phyloP scores from a whole-genome alignment of 2,113 vertebrate genomes.

The Sinocyclocheilus grahami region DNA sequence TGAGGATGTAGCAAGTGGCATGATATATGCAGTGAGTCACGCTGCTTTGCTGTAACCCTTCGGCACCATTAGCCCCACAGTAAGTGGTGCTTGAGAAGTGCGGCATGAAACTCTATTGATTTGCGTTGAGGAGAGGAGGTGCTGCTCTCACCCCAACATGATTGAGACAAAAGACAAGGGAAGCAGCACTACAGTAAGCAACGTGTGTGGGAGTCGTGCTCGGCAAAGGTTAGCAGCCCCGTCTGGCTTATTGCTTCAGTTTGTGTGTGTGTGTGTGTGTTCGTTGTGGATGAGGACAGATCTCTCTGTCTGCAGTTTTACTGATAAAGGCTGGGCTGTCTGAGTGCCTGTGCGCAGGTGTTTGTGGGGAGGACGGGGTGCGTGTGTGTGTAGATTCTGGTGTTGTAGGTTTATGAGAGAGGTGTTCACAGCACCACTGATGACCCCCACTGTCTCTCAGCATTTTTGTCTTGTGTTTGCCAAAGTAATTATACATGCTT shows the following conservation, averaged over 20 bases:
- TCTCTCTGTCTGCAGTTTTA: constrained; percentile 15
- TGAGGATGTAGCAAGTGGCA: background rate
- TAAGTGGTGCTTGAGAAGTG: constrained; percentile 46
- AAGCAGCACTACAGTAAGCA: constrained; percentile 14
- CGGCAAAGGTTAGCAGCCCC: constrained; percentile 40
- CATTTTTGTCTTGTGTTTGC: too few relatives aligned
- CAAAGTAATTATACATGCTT: too few relatives aligned
- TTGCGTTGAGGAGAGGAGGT: constrained; percentile 24
- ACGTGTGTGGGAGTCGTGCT: constrained; percentile 36
- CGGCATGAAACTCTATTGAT: constrained; percentile 47
- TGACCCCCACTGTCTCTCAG: background rate
- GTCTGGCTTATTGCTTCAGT: constrained; percentile 35
- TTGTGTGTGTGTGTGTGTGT: constrained; percentile 24
- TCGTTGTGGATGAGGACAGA: background rate
- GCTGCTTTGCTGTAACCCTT: constrained; percentile 39
- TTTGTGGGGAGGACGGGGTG: background rate
- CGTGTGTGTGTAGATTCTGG: background rate
- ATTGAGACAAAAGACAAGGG: constrained; percentile 31
- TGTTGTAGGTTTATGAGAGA: background rate
- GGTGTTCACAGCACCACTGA: background rate
- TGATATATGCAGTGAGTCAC: constrained; percentile 21
- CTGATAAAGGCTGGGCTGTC: background rate
- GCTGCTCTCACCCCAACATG: constrained; percentile 34
- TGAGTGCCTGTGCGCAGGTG: background rate
- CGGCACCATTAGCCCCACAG: constrained; percentile 55